Evolutionary conservation across 2,113 vertebrate genomes (phyloP).

Genomic region (Amia ocellicauda): DNA sequence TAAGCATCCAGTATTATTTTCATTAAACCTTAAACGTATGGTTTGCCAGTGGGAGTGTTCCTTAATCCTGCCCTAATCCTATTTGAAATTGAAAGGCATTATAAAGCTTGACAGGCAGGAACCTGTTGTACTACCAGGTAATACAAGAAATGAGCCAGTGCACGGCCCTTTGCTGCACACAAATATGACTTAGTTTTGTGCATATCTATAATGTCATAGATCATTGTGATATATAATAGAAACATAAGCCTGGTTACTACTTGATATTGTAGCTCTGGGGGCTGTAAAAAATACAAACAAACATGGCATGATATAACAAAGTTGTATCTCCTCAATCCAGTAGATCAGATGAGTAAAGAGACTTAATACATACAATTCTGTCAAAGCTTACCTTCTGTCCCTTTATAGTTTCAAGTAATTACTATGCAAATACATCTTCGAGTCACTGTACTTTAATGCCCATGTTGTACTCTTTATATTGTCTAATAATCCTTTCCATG

Average conservation of each 20-base stretch:
- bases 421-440: too few relatives aligned
- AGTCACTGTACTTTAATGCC: too few relatives aligned
- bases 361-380: too few relatives aligned
- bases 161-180: background rate
- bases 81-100: slow-evolving; percentile 3
- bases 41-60: background rate
- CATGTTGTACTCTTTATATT: too few relatives aligned
- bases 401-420: too few relatives aligned
- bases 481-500: too few relatives aligned
- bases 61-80: slow-evolving; percentile 12
- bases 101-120: background rate
- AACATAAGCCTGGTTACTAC: background rate
- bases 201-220: background rate
- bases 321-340: too few relatives aligned
- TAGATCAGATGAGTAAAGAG: too few relatives aligned
- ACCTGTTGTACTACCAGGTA: background rate
- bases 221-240: background rate
- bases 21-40: background rate
- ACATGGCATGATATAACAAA: too few relatives aligned
- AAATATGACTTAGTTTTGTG: background rate
- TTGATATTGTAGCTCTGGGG: background rate
- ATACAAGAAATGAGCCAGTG: background rate
- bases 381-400: too few relatives aligned
- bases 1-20: background rate
- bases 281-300: background rate